Conservation (phyloP, 2,797 vertebrate species). For the Australoheros facetus region DNA sequence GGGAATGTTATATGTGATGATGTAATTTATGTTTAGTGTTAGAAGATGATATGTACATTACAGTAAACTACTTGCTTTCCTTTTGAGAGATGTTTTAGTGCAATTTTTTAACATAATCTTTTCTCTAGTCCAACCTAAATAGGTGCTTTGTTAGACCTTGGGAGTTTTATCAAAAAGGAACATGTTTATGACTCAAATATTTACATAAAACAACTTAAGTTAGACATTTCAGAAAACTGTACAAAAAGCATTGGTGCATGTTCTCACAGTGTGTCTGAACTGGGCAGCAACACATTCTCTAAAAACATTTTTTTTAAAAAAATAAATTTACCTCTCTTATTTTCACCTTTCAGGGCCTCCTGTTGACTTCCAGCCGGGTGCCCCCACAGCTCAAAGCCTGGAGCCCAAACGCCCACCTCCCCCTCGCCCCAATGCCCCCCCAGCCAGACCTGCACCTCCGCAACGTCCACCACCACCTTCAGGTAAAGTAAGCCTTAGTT, state of each 20-base stretch:
- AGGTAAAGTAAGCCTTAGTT: constrained; percentile 76
- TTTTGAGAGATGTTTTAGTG: constrained; percentile 17
- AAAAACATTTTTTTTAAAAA: background rate
- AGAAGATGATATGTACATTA: constrained; percentile 8
- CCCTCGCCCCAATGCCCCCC: constrained; percentile 91
- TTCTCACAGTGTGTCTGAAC: background rate
- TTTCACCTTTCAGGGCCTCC: constrained; percentile 69
- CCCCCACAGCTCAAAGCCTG: constrained; percentile 75
- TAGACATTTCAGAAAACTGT: background rate
- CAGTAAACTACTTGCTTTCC: constrained; percentile 17
- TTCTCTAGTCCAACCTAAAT: background rate
- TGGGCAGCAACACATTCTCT: background rate
- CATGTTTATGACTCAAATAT: too few relatives aligned
- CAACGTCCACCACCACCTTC: constrained; percentile 96
- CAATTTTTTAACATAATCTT: background rate
- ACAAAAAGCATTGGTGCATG: background rate
- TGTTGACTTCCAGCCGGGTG: constrained; percentile 82
- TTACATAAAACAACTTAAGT: too few relatives aligned
- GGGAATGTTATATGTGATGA: constrained; percentile 58
- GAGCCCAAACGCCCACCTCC: constrained; percentile 94
- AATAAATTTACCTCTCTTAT: background rate
- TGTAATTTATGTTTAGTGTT: constrained; percentile 21
- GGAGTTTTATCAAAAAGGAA: too few relatives aligned
- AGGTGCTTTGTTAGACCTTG: too few relatives aligned
- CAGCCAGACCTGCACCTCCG: constrained; percentile 91